Conservation (phyloP, 2,113 vertebrate species). For the Hydrochoerus hydrochaeris region DNA sequence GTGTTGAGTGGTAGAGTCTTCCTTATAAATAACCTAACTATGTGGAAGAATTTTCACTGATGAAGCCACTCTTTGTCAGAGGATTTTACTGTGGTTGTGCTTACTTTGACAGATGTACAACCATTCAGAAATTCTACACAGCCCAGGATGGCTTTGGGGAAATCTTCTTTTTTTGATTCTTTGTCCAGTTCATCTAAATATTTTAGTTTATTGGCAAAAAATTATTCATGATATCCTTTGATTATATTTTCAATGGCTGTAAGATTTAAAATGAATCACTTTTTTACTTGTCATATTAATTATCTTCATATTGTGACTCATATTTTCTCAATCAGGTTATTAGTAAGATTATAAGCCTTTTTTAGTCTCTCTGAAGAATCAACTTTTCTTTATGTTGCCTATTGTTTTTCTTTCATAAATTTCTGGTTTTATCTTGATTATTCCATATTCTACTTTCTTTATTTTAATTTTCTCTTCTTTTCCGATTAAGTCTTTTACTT, state of each 20-base stretch:
- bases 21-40: slow-evolving; percentile 47
- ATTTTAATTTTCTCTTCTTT: slow-evolving; percentile 33
- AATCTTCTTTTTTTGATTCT: background rate
- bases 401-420: slow-evolving; percentile 13
- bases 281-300: slow-evolving; percentile 4
- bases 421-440: background rate
- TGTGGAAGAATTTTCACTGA: slow-evolving; percentile 12
- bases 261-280: background rate
- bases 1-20: background rate
- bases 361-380: slow-evolving; percentile 20
- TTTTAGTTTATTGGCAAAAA: background rate
- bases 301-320: background rate
- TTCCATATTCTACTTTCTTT: background rate
- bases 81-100: background rate
- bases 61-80: background rate
- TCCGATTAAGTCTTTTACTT: background rate
- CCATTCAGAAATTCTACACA: background rate
- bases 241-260: background rate
- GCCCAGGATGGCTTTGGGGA: background rate
- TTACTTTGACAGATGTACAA: background rate
- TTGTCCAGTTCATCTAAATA: background rate
- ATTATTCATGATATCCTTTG: slow-evolving; percentile 6
- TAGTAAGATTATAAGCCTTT: background rate
- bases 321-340: background rate
- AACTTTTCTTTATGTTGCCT: background rate